Evolutionary conservation across 2,113 vertebrate genomes (phyloP), one percentile per base, ranked within the genome.

Genomic region (Lates calcarifer): DNA sequence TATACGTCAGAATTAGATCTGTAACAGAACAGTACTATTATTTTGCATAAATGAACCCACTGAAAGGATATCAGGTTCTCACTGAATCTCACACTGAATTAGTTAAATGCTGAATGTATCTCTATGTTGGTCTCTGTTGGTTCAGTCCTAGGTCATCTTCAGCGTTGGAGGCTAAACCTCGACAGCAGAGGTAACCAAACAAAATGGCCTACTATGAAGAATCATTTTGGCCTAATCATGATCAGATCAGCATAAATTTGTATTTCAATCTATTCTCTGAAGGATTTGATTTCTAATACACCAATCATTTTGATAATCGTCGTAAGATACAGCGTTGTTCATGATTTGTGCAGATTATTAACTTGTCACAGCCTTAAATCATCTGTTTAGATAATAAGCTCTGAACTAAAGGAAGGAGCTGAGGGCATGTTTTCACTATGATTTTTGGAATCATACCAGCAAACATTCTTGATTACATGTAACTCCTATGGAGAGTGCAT

Each of bases 111-210:
- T 82, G 20, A 87, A 75, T 68, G 24, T 83, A n/a, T n/a, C n/a
- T n/a, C n/a, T n/a, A n/a, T n/a, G n/a, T n/a, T n/a, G n/a, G 58
- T 85, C 11, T 33, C 49, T 35, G 39, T 74, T 79, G 82, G 57
- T 89, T 64, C 64, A 3, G 68, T 68, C 73, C 77, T 81, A 94
- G 91, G 81, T 88, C 41, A 45, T 53, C 64, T 75, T 45, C 85
- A 62, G 29, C 55, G 37, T 47, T 87, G 83, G 86, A 90, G 65
- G 41, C 2, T 71, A 53, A 84, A 77, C 35, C 49, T 90, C 29
- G 68, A 89, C 89, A 56, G 63, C 63, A 90, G 93, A 92, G 90
- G 90, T 88, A 89, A 91, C 66, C 7, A 43, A n/a, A 67, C 43
- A 22, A 45, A 78, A 51, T 3, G 24, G 6, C 22, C 58, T 20